phyloP scores from a whole-genome alignment of 2,797 vertebrate genomes.

The Enteromius unitaeniatus region DNA sequence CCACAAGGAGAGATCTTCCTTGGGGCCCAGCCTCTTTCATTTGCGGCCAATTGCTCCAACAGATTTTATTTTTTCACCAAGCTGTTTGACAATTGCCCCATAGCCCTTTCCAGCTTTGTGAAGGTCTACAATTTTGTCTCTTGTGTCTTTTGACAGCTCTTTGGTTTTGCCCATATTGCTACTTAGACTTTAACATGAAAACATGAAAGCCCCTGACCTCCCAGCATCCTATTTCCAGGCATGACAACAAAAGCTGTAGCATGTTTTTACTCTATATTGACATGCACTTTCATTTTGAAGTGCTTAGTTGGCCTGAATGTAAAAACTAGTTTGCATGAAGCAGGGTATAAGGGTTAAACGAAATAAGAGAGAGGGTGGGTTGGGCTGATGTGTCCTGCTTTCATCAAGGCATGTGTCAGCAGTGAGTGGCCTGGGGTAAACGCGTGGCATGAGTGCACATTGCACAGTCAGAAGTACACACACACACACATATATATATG shows the following conservation, averaged over 20 bases:
- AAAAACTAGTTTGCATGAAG: not conserved
- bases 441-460: constrained; percentile 53
- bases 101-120: too few relatives aligned
- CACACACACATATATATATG: constrained; percentile 49
- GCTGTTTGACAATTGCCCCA: too few relatives aligned
- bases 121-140: too few relatives aligned
- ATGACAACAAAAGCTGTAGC: not conserved
- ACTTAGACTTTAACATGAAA: too few relatives aligned
- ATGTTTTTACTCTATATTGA: not conserved
- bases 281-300: not conserved
- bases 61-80: too few relatives aligned
- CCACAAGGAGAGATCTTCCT: too few relatives aligned
- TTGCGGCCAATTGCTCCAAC: too few relatives aligned
- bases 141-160: too few relatives aligned
- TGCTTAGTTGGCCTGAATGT: not conserved
- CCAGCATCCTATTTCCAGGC: not conserved
- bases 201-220: not conserved
- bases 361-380: constrained; percentile 7
- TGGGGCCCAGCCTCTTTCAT: too few relatives aligned
- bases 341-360: constrained; percentile 27
- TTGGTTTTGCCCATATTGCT: too few relatives aligned
- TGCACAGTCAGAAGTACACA: constrained; percentile 58
- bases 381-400: constrained; percentile 27
- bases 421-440: constrained; percentile 41
- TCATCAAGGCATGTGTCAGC: constrained; percentile 46